Percentiles rank a stretch among this genome's conserved stretches.
These are phyloP conservation scores for Drosophila pseudotalamancana DNA, from an alignment of 2,888 invertebrate species.

Conservation along the genomic window DNA sequence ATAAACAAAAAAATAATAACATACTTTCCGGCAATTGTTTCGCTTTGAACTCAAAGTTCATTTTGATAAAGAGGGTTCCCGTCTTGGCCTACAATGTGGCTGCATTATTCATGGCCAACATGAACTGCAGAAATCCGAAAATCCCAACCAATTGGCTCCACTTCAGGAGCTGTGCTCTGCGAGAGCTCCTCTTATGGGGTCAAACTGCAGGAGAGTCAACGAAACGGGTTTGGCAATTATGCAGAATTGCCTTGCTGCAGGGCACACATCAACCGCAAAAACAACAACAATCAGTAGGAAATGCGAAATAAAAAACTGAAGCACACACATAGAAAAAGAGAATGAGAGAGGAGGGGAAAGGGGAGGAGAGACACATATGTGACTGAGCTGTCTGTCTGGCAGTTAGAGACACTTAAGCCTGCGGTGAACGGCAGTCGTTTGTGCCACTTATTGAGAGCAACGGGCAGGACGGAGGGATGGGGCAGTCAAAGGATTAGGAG, in stretches of 20 bases:
- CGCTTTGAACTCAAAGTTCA: conserved; percentile 7
- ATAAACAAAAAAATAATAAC: background rate
- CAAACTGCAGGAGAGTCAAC: conserved; percentile 31
- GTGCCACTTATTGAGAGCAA: conserved; percentile 70
- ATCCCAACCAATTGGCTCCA: conserved; percentile 48
- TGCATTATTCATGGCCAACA: conserved; percentile 43
- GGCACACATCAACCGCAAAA: conserved; percentile 33
- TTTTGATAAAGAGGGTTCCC: conserved; percentile 18
- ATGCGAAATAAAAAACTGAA: conserved; percentile 39
- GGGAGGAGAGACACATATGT: background rate
- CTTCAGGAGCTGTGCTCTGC: conserved; percentile 17
- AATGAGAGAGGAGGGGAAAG: background rate
- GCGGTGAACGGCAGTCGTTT: conserved; percentile 59
- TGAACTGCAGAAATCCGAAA: conserved; percentile 32
- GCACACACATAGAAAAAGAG: conserved; percentile 6
- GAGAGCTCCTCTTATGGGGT: conserved; percentile 23
- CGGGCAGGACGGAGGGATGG: conserved; percentile 19
- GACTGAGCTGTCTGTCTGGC: conserved; percentile 46
- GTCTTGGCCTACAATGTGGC: conserved; percentile 10
- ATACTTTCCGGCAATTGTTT: background rate
- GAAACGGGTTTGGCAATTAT: conserved; percentile 42
- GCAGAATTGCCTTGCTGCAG: conserved; percentile 50
- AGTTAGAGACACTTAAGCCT: conserved; percentile 69
- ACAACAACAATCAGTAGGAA: conserved; percentile 15
- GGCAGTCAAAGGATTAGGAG: conserved; percentile 27